Base-by-base conservation (phyloP, 2,113 vertebrate genomes). In the Actenoides lindsayi region DNA sequence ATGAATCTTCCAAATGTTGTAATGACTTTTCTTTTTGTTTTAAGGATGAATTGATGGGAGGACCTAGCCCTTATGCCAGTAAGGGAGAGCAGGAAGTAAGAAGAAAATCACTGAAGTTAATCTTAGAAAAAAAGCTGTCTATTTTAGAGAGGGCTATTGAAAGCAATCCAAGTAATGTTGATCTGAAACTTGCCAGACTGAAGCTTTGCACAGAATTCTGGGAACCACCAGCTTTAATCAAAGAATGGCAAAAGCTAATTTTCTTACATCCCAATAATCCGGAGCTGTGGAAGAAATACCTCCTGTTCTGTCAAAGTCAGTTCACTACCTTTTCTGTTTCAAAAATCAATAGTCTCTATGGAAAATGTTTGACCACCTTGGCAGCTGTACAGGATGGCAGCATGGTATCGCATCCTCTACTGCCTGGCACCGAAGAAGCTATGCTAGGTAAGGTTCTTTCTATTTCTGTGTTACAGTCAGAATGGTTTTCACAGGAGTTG, bases 241-340 rank as follows among this genome's bases (percentile, higher is more conserved):
- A 98, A 71, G 99, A 99, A 89, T 99, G 99, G 99, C 99, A 99
- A 97, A 99, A 99, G 57, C 98, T 99, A 60, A 98, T 99, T 85
- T 99, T 99, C 68, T 90, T 99, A 16, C 99, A 99, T 76, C 99
- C 99, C 90, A 99, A 99, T 95, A 98, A 99, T n/a, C 96, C 98
- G 2, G 95, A 97, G 28, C 93, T 99, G 73, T 99, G 99, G 99
- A 98, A 97, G 89, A 98, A 98, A 74, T 99, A 99, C 91, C 98
- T 99, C 51, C 94, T 99, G 17, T 99, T 99, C 94, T 98, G 98
- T 85, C 99, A 99, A 97, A 99, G 99, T 91, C 99, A 99, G 96
- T 99, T 99, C 96, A 99, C 99, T 96, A 99, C 98, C 35, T 99
- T 99, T 85, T 98, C 98, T 0, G 97, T 99, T 84, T 98, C 99